A percentile compares a stretch with the other conserved stretches of the same genome.
Conservation (phyloP, 2,113 vertebrate genomes). For the Antennarius striatus region DNA sequence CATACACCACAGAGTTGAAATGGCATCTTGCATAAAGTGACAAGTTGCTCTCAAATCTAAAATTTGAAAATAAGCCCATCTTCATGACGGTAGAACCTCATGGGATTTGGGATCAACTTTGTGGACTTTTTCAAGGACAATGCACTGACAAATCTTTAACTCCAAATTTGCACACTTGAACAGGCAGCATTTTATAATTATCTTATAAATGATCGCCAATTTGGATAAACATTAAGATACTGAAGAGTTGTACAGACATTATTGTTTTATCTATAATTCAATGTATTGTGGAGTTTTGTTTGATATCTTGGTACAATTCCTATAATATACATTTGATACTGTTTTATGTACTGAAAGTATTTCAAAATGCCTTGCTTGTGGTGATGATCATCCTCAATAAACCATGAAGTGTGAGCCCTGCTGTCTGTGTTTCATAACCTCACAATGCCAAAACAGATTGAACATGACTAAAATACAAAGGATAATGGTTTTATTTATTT, state of each 20-base stretch:
- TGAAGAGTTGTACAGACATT: constrained; percentile 1
- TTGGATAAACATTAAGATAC: neutral
- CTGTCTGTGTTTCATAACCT: neutral
- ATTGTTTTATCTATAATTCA: constrained; percentile 13
- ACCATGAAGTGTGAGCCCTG: constrained; percentile 25
- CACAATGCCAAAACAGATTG: neutral
- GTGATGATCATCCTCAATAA: constrained; percentile 46
- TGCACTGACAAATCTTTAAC: constrained; percentile 1
- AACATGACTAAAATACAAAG: constrained; percentile 48
- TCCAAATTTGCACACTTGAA: neutral
- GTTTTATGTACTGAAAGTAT: constrained; percentile 28
- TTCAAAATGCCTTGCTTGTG: constrained; percentile 38
- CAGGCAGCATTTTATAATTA: neutral
- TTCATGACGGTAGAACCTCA: neutral
- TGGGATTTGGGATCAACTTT: neutral
- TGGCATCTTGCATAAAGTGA: neutral
- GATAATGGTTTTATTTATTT: constrained; percentile 61
- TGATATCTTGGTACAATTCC: neutral
- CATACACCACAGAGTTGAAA: no score
- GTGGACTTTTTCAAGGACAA: neutral
- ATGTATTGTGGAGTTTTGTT: neutral
- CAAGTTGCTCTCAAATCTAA: neutral
- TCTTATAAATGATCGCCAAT: neutral
- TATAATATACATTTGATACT: constrained; percentile 25
- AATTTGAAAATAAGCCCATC: neutral